Conservation (phyloP, 2,797 vertebrate genomes). For the Sebastes taczanowskii region DNA sequence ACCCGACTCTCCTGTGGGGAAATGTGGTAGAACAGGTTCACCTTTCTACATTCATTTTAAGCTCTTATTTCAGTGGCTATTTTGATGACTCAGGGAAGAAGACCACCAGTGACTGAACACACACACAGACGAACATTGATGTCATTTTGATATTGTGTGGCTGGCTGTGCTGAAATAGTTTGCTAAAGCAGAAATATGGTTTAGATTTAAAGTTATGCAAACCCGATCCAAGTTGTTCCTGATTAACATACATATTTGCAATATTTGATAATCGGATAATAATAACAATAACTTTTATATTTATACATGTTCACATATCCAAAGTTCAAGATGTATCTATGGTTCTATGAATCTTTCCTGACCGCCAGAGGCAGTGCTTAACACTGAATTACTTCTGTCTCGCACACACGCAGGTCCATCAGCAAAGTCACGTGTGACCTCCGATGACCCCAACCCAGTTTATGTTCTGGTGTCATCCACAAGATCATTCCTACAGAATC, state of each 20-base stretch:
- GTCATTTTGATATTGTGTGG: slow-evolving; percentile 9
- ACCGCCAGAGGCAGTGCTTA: background rate
- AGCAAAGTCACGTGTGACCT: background rate
- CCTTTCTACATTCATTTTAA: slow-evolving; percentile 30
- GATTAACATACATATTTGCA: background rate
- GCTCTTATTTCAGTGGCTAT: slow-evolving; percentile 39
- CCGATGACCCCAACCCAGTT: background rate
- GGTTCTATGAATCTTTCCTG: background rate
- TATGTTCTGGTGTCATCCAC: background rate
- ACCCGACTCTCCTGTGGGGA: slow-evolving; percentile 35
- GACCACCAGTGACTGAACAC: slow-evolving; percentile 5
- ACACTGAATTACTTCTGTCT: background rate
- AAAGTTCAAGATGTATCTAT: background rate
- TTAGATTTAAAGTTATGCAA: background rate
- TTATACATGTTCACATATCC: background rate
- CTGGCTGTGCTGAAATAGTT: background rate
- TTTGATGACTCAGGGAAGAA: slow-evolving; percentile 51
- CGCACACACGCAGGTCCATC: background rate
- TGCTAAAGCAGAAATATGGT: background rate
- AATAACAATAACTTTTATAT: background rate
- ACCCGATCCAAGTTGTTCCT: background rate
- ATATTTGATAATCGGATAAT: background rate
- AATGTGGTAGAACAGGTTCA: slow-evolving; percentile 50
- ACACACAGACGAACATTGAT: background rate
- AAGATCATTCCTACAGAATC: background rate